Evolutionary conservation across 37 sponge, comb jelly and placozoan genomes (phyloP).

Genomic region (Hormiphora californensis): DNA sequence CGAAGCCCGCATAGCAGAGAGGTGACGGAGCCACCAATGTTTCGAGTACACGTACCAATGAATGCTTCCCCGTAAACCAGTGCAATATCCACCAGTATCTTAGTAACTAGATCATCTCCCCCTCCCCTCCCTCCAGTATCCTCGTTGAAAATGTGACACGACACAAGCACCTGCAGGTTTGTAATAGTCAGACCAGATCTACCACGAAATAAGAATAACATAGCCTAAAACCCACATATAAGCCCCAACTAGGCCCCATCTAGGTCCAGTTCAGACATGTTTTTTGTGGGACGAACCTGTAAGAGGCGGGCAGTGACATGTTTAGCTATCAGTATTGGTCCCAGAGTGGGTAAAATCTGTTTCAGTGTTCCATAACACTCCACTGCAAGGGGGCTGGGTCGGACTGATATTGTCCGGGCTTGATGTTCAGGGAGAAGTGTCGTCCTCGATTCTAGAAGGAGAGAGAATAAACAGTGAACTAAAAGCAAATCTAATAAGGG

Average conservation of each 20-base stretch:
- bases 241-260: too few relatives aligned
- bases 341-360: neutral
- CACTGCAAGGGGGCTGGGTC: constrained; percentile 6
- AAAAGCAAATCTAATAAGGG: too few relatives aligned
- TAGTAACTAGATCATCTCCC: constrained; percentile 13
- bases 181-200: too few relatives aligned
- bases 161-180: constrained; percentile 30
- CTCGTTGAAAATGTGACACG: constrained; percentile 24
- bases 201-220: too few relatives aligned
- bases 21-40: too few relatives aligned
- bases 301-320: constrained; percentile 33
- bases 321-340: constrained; percentile 43
- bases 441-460: too few relatives aligned
- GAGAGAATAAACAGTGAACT: too few relatives aligned
- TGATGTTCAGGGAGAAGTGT: neutral
- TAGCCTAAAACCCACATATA: too few relatives aligned
- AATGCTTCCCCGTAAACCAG: constrained; percentile 35
- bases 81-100: constrained; percentile 36
- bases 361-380: constrained; percentile 40
- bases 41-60: neutral
- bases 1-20: too few relatives aligned
- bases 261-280: too few relatives aligned
- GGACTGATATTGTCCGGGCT: neutral
- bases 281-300: constrained; percentile 32
- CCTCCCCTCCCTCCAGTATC: neutral